Evolutionary conservation across 2,888 invertebrate genomes (phyloP).

Genomic region (Biston stratarius): DNA sequence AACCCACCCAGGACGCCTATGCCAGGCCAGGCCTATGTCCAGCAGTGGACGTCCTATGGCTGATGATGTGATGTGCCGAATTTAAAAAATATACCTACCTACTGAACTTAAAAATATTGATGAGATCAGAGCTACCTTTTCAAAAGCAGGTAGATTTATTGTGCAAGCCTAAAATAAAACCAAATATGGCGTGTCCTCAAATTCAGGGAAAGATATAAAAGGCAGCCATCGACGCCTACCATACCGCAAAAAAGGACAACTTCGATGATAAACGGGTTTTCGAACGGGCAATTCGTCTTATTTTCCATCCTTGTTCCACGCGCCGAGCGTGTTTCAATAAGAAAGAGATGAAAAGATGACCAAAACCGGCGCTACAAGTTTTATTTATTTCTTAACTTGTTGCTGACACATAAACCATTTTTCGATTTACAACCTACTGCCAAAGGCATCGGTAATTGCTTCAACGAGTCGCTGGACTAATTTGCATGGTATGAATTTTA

Average conservation of each 20-base stretch:
- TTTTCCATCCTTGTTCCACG: constrained; percentile 52
- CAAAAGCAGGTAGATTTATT: constrained; percentile 36
- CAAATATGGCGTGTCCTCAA: constrained; percentile 57
- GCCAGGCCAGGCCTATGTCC: too few relatives aligned
- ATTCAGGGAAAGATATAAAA: constrained; percentile 72
- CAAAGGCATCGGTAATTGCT: constrained; percentile 68
- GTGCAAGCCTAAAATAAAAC: constrained; percentile 40
- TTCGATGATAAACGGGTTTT: constrained; percentile 83
- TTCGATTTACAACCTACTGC: constrained; percentile 68
- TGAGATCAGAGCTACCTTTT: constrained; percentile 24
- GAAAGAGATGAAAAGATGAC: constrained; percentile 52
- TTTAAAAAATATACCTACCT: constrained; percentile 9
- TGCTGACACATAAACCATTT: constrained; percentile 75
- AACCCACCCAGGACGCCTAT: too few relatives aligned
- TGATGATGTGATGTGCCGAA: neutral
- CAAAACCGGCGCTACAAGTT: constrained; percentile 71
- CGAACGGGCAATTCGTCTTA: constrained; percentile 70
- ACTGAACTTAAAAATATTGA: constrained; percentile 20
- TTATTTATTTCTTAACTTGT: constrained; percentile 85
- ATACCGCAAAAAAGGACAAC: constrained; percentile 67
- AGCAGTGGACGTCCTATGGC: too few relatives aligned
- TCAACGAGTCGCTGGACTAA: constrained; percentile 64
- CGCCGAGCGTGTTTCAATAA: constrained; percentile 13
- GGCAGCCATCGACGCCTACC: constrained; percentile 77
- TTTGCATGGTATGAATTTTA: constrained; percentile 74